These are phyloP conservation scores for Tylochromis polylepis DNA, from an alignment of 2,113 vertebrate species.

Conservation along the genomic window DNA sequence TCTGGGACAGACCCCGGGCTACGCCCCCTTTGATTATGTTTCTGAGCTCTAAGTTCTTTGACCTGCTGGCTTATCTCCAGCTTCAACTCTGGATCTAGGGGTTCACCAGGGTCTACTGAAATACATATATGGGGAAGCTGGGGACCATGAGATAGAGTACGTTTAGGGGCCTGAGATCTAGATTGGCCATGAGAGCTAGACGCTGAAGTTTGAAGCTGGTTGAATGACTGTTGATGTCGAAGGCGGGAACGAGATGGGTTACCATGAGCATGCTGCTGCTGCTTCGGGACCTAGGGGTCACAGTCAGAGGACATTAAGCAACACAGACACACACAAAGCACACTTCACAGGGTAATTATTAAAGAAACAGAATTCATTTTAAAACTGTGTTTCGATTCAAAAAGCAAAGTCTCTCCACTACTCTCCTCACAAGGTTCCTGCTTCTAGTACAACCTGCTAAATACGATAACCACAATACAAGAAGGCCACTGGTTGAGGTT, in stretches of 20 bases:
- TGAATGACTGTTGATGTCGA: conserved; percentile 60
- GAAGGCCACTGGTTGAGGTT: not conserved
- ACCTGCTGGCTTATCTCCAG: conserved; percentile 59
- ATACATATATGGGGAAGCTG: conserved; percentile 46
- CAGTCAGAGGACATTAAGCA: conserved; percentile 66
- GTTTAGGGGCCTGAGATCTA: conserved; percentile 9
- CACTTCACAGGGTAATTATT: not conserved
- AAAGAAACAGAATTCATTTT: not conserved
- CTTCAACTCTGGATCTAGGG: conserved; percentile 28
- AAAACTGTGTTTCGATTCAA: not conserved
- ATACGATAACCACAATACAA: not conserved
- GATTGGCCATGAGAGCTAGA: conserved; percentile 5
- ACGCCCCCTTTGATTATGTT: conserved; percentile 17
- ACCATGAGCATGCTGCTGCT: conserved; percentile 60
- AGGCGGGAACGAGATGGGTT: conserved; percentile 56
- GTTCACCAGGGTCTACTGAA: not conserved
- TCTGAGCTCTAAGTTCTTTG: conserved; percentile 47
- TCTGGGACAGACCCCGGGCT: conserved; percentile 32
- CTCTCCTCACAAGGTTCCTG: not conserved
- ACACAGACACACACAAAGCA: conserved; percentile 17
- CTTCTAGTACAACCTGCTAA: conserved; percentile 11
- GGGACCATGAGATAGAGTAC: conserved; percentile 24
- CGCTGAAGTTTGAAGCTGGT: conserved; percentile 37
- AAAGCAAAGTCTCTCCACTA: not conserved
- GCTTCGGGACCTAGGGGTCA: conserved; percentile 67